A percentile compares a stretch with the other conserved stretches of the same genome.
Conservation (phyloP, 2,113 vertebrate species). For the Oplegnathus fasciatus region DNA sequence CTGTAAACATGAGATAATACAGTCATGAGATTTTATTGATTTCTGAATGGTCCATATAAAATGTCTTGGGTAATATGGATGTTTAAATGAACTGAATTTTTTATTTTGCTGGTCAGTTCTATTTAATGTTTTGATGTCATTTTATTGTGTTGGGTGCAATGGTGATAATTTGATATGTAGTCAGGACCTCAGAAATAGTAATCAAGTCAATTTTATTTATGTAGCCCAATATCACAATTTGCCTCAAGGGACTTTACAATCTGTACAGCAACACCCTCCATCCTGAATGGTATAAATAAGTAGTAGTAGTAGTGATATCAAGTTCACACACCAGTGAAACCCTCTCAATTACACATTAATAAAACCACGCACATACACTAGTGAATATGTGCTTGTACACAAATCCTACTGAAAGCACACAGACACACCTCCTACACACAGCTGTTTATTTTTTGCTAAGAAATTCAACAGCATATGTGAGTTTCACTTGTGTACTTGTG, state of each 20-base stretch:
- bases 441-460: background rate
- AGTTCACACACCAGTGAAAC: background rate
- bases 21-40: conserved; percentile 13
- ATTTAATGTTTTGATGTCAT: background rate
- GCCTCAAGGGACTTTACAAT: too few species aligned
- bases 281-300: too few species aligned
- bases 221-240: too few species aligned
- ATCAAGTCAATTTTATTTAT: too few species aligned
- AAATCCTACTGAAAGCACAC: background rate
- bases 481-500: too few species aligned
- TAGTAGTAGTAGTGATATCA: background rate
- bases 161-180: background rate
- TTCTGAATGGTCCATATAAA: conserved; percentile 11
- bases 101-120: background rate
- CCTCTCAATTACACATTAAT: background rate
- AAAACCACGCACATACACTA: background rate
- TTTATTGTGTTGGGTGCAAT: background rate
- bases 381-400: background rate
- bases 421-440: background rate
- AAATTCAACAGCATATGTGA: too few species aligned
- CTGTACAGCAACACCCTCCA: too few species aligned
- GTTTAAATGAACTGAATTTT: background rate
- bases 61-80: background rate
- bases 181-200: background rate
- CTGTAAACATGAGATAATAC: conserved; percentile 4